Conservation (phyloP, 2,113 vertebrate species). For the Oryctolagus cuniculus region mOryCun1.1 NC_091432.1:55864501-55865000, state of each 20-base stretch:
- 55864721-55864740: conserved; percentile 12
- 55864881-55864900: conserved; percentile 57
- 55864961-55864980: conserved; percentile 70
- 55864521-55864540: not conserved
- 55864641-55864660: conserved; percentile 65
- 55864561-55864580: not conserved
- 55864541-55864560: conserved; percentile 33
- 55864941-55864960: conserved; percentile 41
- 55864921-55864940: conserved; percentile 66
- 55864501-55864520: not conserved
- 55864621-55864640: conserved; percentile 61
- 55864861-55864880: conserved; percentile 30
- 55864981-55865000: conserved; percentile 72
- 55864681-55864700: conserved; percentile 54
- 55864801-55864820: conserved; percentile 47
- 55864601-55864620: conserved; percentile 41
- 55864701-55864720: not conserved
- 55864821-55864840: conserved; percentile 32
- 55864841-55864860: conserved; percentile 3
- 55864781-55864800: conserved; percentile 37
- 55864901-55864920: conserved; percentile 56
- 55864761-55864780: not conserved
- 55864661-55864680: conserved; percentile 58
- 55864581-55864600: not conserved
- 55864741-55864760: conserved; percentile 3